Evolutionary conservation across 23 tunicate genomes (phyloP).

Genomic region (Clavelina lepadiformis): DNA sequence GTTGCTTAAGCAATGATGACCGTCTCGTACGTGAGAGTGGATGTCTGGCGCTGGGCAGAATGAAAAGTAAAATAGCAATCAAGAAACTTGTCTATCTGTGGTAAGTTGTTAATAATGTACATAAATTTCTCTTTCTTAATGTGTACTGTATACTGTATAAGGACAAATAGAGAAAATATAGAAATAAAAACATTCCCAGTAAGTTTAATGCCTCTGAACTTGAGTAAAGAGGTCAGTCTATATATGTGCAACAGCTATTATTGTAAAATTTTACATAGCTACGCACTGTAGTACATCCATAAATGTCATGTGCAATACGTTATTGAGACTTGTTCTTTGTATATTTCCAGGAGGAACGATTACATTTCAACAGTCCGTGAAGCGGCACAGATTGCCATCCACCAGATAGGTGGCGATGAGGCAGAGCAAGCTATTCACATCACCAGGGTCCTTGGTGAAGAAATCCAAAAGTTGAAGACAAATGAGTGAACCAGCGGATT

Average conservation of each 20-base stretch:
- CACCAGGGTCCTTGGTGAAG: constrained; percentile 58
- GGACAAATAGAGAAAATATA: too few species aligned
- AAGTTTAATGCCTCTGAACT: too few species aligned
- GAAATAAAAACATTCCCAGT: too few species aligned
- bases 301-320: too few species aligned
- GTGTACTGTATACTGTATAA: too few species aligned
- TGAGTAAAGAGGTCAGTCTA: too few species aligned
- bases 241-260: too few species aligned
- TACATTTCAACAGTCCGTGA: constrained; percentile 71
- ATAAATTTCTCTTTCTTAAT: too few species aligned
- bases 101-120: constrained; percentile 34
- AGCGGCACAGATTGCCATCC: constrained; percentile 75
- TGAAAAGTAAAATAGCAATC: constrained; percentile 70
- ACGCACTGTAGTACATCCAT: too few species aligned
- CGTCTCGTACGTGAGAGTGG: constrained; percentile 84
- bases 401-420: constrained; percentile 80
- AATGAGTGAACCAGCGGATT: too few species aligned
- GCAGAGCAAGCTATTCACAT: constrained; percentile 81
- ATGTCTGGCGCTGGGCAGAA: constrained; percentile 75
- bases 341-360: constrained; percentile 52
- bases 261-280: too few species aligned
- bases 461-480: constrained; percentile 49
- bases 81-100: constrained; percentile 55
- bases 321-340: too few species aligned
- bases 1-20: constrained; percentile 53